phyloP scores from a whole-genome alignment of 92 coral and sea anemone genomes.

The Palythoa caribaeorum region DNA sequence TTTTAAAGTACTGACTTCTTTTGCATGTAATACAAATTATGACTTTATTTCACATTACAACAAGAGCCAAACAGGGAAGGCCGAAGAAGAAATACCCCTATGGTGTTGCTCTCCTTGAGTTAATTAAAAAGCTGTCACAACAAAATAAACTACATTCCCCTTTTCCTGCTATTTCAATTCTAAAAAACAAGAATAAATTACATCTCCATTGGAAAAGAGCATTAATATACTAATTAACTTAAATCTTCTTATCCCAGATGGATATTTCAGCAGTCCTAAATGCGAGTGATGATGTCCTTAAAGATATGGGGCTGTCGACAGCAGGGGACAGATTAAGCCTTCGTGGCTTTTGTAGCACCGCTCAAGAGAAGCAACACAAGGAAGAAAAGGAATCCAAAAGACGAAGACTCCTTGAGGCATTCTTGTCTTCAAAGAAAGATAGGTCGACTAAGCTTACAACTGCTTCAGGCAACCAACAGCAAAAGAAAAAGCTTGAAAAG shows the following conservation, averaged over 20 bases:
- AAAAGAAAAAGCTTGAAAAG: constrained; percentile 55
- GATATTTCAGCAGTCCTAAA: constrained; percentile 71
- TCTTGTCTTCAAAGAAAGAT: constrained; percentile 66
- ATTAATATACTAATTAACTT: constrained; percentile 52
- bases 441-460: constrained; percentile 43
- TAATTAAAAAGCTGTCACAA: neutral
- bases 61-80: constrained; percentile 47
- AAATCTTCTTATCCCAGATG: constrained; percentile 67
- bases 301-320: constrained; percentile 69
- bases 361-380: constrained; percentile 63
- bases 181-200: neutral
- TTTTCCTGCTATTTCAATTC: constrained; percentile 38
- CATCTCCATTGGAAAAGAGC: constrained; percentile 55
- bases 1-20: constrained; percentile 52
- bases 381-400: constrained; percentile 68
- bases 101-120: neutral
- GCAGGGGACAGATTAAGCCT: constrained; percentile 20
- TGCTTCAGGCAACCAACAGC: constrained; percentile 42
- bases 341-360: constrained; percentile 72
- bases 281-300: constrained; percentile 73
- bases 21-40: constrained; percentile 27
- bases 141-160: neutral
- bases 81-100: constrained; percentile 31
- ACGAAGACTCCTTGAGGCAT: constrained; percentile 69
- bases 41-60: constrained; percentile 48